phyloP scores from a whole-genome alignment of 2,113 vertebrate species.

The Eulemur rufifrons region DNA sequence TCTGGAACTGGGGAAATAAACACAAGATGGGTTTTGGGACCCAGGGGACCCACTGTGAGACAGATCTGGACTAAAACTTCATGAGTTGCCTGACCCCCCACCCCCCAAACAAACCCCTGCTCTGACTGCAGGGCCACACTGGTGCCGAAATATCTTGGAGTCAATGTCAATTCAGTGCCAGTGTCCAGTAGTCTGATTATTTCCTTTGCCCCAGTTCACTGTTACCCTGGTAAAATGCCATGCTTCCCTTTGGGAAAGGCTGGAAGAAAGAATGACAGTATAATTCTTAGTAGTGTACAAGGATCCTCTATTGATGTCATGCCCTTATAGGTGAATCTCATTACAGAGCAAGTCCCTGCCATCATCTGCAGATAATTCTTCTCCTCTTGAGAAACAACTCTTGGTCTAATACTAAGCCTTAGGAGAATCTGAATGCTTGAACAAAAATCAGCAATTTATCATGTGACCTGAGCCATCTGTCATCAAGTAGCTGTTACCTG shows the following conservation, averaged over 20 bases:
- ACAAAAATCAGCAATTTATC: too few species aligned
- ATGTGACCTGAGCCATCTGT: too few species aligned
- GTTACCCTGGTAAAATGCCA: background rate
- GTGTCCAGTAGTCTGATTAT: background rate
- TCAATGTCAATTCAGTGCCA: background rate
- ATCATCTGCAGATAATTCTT: background rate
- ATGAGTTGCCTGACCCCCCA: too few species aligned
- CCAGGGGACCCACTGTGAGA: background rate
- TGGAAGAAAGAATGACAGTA: background rate
- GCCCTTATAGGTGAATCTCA: background rate
- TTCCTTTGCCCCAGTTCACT: background rate
- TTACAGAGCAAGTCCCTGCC: background rate
- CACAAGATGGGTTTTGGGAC: background rate
- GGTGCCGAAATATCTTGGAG: background rate
- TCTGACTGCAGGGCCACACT: background rate
- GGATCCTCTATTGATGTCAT: background rate
- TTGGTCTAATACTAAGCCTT: too few species aligned
- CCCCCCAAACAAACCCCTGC: background rate
- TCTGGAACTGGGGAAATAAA: background rate
- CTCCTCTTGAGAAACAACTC: too few species aligned
- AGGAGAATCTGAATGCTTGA: too few species aligned
- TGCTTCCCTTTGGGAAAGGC: background rate
- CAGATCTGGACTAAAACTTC: background rate
- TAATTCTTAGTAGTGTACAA: background rate
- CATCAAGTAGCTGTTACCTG: too few species aligned